phyloP scores from a whole-genome alignment of 2,113 vertebrate species.

The Alectura lathami region DNA sequence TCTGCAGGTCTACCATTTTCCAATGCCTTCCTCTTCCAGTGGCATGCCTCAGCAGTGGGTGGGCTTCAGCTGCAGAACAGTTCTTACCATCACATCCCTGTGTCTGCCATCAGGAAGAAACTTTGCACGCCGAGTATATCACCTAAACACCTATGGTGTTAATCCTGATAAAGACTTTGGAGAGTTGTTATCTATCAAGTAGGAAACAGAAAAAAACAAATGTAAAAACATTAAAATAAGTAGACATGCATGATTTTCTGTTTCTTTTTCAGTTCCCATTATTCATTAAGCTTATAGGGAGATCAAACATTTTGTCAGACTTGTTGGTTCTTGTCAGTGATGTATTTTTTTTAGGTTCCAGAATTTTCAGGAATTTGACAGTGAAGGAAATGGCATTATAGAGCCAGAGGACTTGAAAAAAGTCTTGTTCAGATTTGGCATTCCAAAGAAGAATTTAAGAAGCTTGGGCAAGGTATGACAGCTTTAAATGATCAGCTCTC shows the following conservation, averaged over 20 bases:
- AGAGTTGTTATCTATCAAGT: background rate
- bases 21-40: background rate
- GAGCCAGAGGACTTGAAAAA: conserved; percentile 73
- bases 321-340: conserved; percentile 11
- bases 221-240: background rate
- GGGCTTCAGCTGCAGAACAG: background rate
- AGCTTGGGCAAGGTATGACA: conserved; percentile 79
- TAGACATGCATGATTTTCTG: background rate
- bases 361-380: conserved; percentile 74
- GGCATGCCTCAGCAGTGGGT: background rate
- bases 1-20: background rate
- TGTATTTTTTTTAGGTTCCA: conserved; percentile 36
- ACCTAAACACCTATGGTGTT: background rate
- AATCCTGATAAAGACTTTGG: background rate
- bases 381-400: conserved; percentile 62
- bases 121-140: background rate
- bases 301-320: conserved; percentile 14
- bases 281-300: background rate
- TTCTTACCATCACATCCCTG: background rate
- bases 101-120: background rate
- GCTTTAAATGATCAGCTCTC: background rate
- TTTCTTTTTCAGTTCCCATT: background rate
- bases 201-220: background rate
- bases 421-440: conserved; percentile 69
- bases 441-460: conserved; percentile 77